Evolutionary conservation across 2,888 invertebrate species (phyloP), one percentile per base, ranked within the genome.

Genomic region (Cyaniris semiargus): DNA sequence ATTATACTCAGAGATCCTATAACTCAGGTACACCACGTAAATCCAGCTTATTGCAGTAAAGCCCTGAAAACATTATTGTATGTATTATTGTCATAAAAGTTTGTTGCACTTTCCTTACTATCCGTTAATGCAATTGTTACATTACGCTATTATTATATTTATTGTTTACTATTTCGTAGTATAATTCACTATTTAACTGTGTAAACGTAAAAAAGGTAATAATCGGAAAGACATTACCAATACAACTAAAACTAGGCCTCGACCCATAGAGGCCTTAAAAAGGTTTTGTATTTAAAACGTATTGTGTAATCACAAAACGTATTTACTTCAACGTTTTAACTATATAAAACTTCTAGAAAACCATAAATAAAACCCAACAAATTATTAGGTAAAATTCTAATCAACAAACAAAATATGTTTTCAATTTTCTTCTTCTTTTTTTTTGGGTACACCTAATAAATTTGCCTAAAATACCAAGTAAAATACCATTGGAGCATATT

Each of bases 1-100:
- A 97, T 72, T 97, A 83, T 81, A 3, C 2, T 91, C 78, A 77
- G 23, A 66, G 44, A 53, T 76, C n/a, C 71, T 79, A 31, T 70
- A 75, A 83, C 89, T 92, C 79, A 95, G 83, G 82, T 90, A 90
- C 70, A 95, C 84, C 31, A 94, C 92, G 86, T 95, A 94, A 76
- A 90, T 88, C 95, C 95, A 95, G 79, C 91, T 90, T 31, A 90
- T 80, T 77, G 91, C 81, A 0, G 95, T 92, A 82, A 95, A 89
- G 70, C 86, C 80, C 92, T 93, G 34, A 38, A 76, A 71, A 10
- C 6, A 77, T 13, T 13, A 70, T 6, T 31, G 8, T 60, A 21
- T 31, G 8, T 60, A 21, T n/a, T 53, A 53, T 53, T 53, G 5
- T 7, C 5, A 58, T 21, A 7, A n/a, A 58, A 23, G 13, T 13